Evolutionary conservation across 2,797 vertebrate species (phyloP), one percentile per base, ranked within the genome.

Genomic region (Centroberyx gerrardi): DNA sequence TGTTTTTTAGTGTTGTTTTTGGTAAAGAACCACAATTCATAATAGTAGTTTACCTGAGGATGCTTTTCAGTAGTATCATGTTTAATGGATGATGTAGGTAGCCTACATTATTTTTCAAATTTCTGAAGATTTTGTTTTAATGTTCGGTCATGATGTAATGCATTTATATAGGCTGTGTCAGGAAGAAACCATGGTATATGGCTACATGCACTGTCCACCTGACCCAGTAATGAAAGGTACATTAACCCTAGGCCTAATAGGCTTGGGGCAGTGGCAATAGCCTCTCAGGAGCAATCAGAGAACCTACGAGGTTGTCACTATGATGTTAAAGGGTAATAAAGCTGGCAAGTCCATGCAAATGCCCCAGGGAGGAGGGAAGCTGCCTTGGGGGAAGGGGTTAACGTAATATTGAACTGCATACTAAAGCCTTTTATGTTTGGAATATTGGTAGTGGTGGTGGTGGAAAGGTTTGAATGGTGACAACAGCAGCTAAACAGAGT

Each of bases 391-490:
- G 53, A 17, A 22, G 55, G 62, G 72, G 80, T 66, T 74, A 69
- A 84, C 73, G 55, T 56, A 84, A 42, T 83, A 85, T 86, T 81
- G 82, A 87, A 66, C 52, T 46, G 51, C 65, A 51, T 70, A 49
- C 38, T 75, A 29, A 22, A 79, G 36, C 62, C 68, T 68, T 71
- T 22, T 52, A 48, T 59, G 36, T 69, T 66, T 62, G 62, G 78
- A 71, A 22, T 29, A 52, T 61, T 48, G 22, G 38, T 44, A 4
- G 12, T 13, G 18, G 18, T 42, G 27, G 22, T 9, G 15, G 10
- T 53, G 48, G 59, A 29, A 22, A 18, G 31, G 33, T 10, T 3
- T 27, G 8, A 55, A 53, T 55, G 38, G 62, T 53, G 22, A 55
- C 27, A 33, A 52, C 33, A 40, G 12, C 33, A 42, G 40, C 38